These are phyloP conservation scores for Zygaena filipendulae DNA, from an alignment of 2,888 invertebrate genomes.

Conservation along the genomic window DNA sequence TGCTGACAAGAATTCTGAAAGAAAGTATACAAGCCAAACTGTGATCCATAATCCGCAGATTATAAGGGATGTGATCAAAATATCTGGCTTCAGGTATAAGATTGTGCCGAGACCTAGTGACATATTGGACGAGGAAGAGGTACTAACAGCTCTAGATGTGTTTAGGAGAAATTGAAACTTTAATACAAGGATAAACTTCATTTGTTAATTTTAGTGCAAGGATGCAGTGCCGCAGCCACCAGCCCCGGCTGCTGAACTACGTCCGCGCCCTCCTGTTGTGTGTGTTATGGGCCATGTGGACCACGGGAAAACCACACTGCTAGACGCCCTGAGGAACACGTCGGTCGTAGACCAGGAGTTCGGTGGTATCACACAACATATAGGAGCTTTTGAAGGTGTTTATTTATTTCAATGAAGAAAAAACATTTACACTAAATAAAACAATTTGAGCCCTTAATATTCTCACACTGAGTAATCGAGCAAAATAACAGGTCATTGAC, in stretches of 20 bases:
- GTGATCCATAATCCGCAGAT: constrained; percentile 73
- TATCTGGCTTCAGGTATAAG: constrained; percentile 72
- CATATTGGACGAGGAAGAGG: constrained; percentile 39
- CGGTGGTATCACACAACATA: constrained; percentile 99
- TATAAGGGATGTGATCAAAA: constrained; percentile 75
- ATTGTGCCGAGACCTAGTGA: constrained; percentile 61
- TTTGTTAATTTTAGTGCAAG: too few relatives aligned
- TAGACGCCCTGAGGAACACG: constrained; percentile 88
- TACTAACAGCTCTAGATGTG: too few relatives aligned
- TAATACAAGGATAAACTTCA: too few relatives aligned
- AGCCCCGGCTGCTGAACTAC: constrained; percentile 71
- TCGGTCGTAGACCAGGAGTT: constrained; percentile 92
- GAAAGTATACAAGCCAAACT: constrained; percentile 56
- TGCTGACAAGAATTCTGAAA: constrained; percentile 67
- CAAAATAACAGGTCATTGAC: too few relatives aligned
- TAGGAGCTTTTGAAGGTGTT: constrained; percentile 93
- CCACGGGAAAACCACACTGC: constrained; percentile 97
- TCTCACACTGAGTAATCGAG: too few relatives aligned
- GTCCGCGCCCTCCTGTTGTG: constrained; percentile 89
- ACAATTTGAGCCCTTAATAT: too few relatives aligned
- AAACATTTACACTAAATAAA: too few relatives aligned
- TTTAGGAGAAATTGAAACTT: constrained; percentile 16
- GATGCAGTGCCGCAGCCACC: constrained; percentile 73
- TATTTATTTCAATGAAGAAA: too few relatives aligned
- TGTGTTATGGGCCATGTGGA: constrained; percentile 99